Evolutionary conservation across 2,113 vertebrate genomes (phyloP), one percentile per base, ranked within the genome.

Genomic region (Jacana jacana): DNA sequence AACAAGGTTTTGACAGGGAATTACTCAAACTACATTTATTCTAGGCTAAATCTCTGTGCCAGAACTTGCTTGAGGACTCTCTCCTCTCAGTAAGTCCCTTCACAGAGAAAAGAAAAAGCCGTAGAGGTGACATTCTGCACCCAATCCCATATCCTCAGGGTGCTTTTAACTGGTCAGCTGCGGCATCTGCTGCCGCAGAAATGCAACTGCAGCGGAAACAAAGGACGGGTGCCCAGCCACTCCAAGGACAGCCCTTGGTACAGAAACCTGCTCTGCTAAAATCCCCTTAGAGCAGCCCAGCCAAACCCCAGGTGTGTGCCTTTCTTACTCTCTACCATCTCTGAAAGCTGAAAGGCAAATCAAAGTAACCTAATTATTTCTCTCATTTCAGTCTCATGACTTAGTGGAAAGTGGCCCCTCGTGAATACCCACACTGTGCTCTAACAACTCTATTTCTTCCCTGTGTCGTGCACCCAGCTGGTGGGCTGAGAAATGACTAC

Each of bases 111-210:
- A 49, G 42, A 48, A 49, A 84, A 89, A 64, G 31, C 30, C 71
- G n/a, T n/a, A 37, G 46, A 39, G 70, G 49, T 9, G 61, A 84
- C 46, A 64, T 76, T 71, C 81, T 84, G 33, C 22, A 27, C 77
- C 54, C 33, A 52, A 3, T 20, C 35, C 44, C 73, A 54, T 73
- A 46, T 33, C 61, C 68, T 63, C 11, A 1, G 55, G 46, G 16
- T 3, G 28, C 37, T 69, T 84, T 95, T 61, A 55, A 61, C 71
- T 86, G 77, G 91, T 96, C 71, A 54, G 89, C 93, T 94, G 94
- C 80, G 93, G 93, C 97, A 95, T 46, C 96, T 96, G 94, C 95
- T 96, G 96, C 81, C 83, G 68, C 11, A 6, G 48, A 52, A 81
- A 78, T 3, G 95, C 81, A 95, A 95, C 33, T 94, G 90, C 95